Conservation (phyloP, 2,888 invertebrate genomes). For the Conomelus anceps region DNA sequence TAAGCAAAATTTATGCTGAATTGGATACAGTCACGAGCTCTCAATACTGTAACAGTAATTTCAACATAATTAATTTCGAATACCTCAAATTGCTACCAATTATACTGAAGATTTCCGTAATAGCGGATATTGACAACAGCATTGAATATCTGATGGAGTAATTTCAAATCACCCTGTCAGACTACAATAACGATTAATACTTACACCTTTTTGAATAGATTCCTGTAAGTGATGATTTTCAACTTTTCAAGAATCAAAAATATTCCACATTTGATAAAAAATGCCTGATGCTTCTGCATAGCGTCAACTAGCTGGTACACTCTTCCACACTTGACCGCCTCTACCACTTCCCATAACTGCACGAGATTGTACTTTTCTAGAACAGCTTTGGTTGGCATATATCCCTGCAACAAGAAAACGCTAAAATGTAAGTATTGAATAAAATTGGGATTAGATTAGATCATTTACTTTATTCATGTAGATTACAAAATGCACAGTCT, state of each 20-base stretch:
- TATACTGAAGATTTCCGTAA: no score
- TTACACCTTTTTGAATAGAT: slow-evolving; percentile 88
- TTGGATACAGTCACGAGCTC: no score
- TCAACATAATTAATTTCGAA: no score
- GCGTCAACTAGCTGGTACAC: slow-evolving; percentile 73
- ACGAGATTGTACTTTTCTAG: slow-evolving; percentile 83
- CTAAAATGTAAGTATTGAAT: neutral
- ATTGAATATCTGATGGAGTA: no score
- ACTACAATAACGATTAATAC: slow-evolving; percentile 35
- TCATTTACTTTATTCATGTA: no score
- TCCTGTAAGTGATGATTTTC: slow-evolving; percentile 89
- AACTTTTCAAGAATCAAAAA: slow-evolving; percentile 95
- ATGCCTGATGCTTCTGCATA: slow-evolving; percentile 78
- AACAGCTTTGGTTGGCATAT: slow-evolving; percentile 77
- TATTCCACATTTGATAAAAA: slow-evolving; percentile 95
- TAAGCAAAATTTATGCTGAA: no score
- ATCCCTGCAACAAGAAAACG: slow-evolving; percentile 53
- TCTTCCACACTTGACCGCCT: slow-evolving; percentile 85
- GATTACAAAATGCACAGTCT: no score
- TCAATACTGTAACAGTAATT: no score
- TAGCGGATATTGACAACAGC: no score
- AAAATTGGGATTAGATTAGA: no score
- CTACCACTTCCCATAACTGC: slow-evolving; percentile 83
- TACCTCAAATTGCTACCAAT: no score
- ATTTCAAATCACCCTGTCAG: no score